Percentiles rank a stretch among this genome's conserved stretches.
Conservation (phyloP, 2,888 invertebrate species). For the Creontiades dilutus region DNA sequence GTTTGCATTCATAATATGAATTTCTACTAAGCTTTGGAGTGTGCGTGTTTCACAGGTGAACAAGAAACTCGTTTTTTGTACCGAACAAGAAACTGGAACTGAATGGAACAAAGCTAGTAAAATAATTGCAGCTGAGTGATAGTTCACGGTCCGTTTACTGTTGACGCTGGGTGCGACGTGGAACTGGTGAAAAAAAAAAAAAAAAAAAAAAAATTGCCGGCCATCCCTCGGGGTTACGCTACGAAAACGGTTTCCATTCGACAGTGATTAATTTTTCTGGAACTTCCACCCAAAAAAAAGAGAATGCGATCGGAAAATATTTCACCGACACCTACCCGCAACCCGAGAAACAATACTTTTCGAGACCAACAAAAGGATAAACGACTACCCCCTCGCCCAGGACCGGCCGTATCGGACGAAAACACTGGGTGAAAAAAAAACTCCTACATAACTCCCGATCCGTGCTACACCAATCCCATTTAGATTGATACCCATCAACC, state of each 20-base stretch:
- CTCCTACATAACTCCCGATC: not conserved
- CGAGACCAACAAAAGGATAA: constrained; percentile 43
- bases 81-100: no score
- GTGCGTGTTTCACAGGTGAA: no score
- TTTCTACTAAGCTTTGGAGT: no score
- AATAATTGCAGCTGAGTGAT: no score
- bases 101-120: no score
- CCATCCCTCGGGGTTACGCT: not conserved
- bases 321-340: not conserved
- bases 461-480: constrained; percentile 41
- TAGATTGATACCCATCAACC: constrained; percentile 67
- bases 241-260: not conserved
- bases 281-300: not conserved
- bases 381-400: not conserved
- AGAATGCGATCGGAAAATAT: not conserved
- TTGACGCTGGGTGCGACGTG: no score
- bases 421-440: not conserved
- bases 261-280: constrained; percentile 4
- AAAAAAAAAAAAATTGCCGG: no score
- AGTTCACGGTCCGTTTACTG: no score
- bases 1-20: no score
- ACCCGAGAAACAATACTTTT: constrained; percentile 40
- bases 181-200: no score
- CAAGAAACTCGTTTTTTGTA: no score
- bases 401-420: constrained; percentile 37